Evolutionary conservation across 1,140 invertebrate species (phyloP).

Genomic region (Psilanteris sp.): DNA sequence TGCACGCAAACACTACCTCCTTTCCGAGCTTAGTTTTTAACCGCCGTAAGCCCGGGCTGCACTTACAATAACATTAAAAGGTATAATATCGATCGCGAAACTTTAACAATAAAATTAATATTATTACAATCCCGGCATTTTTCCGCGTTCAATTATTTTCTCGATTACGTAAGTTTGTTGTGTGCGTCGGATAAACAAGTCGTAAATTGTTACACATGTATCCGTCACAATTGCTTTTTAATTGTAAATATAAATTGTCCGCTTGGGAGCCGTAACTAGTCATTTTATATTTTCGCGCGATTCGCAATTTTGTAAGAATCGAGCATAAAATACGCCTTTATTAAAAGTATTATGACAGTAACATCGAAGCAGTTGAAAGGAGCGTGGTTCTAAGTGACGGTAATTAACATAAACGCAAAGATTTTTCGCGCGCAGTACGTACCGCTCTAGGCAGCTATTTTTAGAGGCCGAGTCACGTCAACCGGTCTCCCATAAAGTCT

Average conservation of each 20-base stretch:
- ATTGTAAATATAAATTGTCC: constrained; percentile 54
- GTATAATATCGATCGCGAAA: constrained; percentile 22
- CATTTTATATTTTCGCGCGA: constrained; percentile 45
- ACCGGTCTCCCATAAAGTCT: constrained; percentile 70
- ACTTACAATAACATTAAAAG: neutral
- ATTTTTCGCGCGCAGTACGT: constrained; percentile 69
- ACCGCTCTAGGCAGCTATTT: constrained; percentile 71
- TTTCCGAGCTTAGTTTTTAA: too few species aligned
- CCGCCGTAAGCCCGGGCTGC: too few species aligned
- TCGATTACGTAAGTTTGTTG: constrained; percentile 39
- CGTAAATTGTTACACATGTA: constrained; percentile 43
- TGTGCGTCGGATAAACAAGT: constrained; percentile 50
- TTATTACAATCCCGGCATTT: constrained; percentile 51
- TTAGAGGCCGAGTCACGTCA: constrained; percentile 76
- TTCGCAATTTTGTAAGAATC: constrained; percentile 37
- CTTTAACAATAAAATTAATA: constrained; percentile 60
- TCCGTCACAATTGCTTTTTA: constrained; percentile 48
- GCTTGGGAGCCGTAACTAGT: constrained; percentile 20
- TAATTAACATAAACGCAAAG: constrained; percentile 75
- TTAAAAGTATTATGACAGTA: constrained; percentile 59
- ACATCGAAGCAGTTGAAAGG: constrained; percentile 67
- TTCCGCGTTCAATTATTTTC: constrained; percentile 55
- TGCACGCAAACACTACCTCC: too few species aligned
- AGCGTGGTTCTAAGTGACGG: constrained; percentile 70
- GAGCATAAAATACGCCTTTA: constrained; percentile 54